Percentiles rank a stretch among this genome's conserved stretches.
phyloP scores from a whole-genome alignment of 2,888 invertebrate species.

The Allygus modestus region DNA sequence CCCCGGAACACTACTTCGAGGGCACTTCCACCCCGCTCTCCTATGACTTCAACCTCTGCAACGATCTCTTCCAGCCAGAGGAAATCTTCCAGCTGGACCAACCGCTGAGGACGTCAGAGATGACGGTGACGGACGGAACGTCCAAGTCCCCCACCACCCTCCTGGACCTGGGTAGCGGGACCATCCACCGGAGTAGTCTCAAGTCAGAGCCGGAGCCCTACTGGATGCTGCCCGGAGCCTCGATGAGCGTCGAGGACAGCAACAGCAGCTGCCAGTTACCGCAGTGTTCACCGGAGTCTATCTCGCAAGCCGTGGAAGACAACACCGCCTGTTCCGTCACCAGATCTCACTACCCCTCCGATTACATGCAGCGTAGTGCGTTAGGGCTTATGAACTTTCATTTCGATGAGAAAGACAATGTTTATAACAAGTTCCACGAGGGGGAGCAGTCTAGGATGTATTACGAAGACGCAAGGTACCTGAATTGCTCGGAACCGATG shows the following conservation, averaged over 20 bases:
- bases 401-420: slow-evolving; percentile 63
- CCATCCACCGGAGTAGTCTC: slow-evolving; percentile 79
- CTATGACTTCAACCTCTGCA: slow-evolving; percentile 80
- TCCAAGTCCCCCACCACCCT: slow-evolving; percentile 79
- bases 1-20: slow-evolving; percentile 49
- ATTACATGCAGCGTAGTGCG: slow-evolving; percentile 52
- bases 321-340: slow-evolving; percentile 52
- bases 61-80: slow-evolving; percentile 86
- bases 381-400: slow-evolving; percentile 62
- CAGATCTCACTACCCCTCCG: slow-evolving; percentile 55
- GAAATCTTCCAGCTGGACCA: slow-evolving; percentile 88
- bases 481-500: slow-evolving; percentile 37
- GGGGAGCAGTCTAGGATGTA: slow-evolving; percentile 56
- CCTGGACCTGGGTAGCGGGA: slow-evolving; percentile 85
- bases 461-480: slow-evolving; percentile 58
- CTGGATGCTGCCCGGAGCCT: slow-evolving; percentile 58
- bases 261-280: slow-evolving; percentile 73
- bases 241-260: slow-evolving; percentile 75
- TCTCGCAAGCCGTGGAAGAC: slow-evolving; percentile 15
- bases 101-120: slow-evolving; percentile 78
- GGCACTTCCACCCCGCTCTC: slow-evolving; percentile 66
- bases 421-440: slow-evolving; percentile 30
- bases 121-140: slow-evolving; percentile 69
- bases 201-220: slow-evolving; percentile 75
- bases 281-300: slow-evolving; percentile 61